phyloP scores from a whole-genome alignment of 2,888 invertebrate species.

The Torymus texanus region DNA sequence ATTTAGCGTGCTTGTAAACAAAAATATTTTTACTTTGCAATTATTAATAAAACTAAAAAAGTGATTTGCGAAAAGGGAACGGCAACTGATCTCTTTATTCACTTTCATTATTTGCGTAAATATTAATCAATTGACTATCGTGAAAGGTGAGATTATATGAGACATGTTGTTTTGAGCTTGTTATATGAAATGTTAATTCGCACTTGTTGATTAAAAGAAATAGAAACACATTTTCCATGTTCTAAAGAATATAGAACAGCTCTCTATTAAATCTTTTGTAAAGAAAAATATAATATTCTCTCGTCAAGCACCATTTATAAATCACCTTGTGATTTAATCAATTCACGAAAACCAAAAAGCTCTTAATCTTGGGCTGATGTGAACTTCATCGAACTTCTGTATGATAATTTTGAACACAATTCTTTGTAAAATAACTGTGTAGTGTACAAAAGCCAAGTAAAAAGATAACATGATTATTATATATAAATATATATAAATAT shows the following conservation, averaged over 20 bases:
- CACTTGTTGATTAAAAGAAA: constrained; percentile 30
- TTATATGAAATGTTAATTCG: constrained; percentile 25
- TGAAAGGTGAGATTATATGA: constrained; percentile 1
- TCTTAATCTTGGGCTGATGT: constrained; percentile 19
- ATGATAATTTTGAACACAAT: constrained; percentile 54
- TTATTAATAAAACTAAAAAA: constrained; percentile 5
- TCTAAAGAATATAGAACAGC: constrained; percentile 38
- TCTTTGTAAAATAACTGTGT: constrained; percentile 59
- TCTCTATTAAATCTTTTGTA: constrained; percentile 45
- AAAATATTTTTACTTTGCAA: constrained; percentile 10
- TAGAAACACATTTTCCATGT: constrained; percentile 16
- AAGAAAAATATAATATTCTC: constrained; percentile 38
- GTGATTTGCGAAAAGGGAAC: constrained; percentile 17
- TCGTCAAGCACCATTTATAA: constrained; percentile 29
- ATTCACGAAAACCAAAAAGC: constrained; percentile 43
- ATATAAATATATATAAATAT: constrained; percentile 30
- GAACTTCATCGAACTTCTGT: constrained; percentile 59
- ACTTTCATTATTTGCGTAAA: constrained; percentile 14
- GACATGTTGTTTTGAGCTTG: constrained; percentile 29
- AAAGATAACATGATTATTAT: constrained; percentile 54
- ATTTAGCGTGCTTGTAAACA: constrained; percentile 14
- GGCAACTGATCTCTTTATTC: constrained; percentile 35
- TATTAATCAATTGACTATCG: constrained; percentile 26
- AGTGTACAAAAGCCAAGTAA: constrained; percentile 62
- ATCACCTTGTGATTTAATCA: constrained; percentile 43